Percentiles rank a stretch among this genome's conserved stretches.
These are phyloP conservation scores for Palythoa grandiflora DNA, from an alignment of 92 coral and sea anemone genomes.

Conservation along the genomic window DNA sequence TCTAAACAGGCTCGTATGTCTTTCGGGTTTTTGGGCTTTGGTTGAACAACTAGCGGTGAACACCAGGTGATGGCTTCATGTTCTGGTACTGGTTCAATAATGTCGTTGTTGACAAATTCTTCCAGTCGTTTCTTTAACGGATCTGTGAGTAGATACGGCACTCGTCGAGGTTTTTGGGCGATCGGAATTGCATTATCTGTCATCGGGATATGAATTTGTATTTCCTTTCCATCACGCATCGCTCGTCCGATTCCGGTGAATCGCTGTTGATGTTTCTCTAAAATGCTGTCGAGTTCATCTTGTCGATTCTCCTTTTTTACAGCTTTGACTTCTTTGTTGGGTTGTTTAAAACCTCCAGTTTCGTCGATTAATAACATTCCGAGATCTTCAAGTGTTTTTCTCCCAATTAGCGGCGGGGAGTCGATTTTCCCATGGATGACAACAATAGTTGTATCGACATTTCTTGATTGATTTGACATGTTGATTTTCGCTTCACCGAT, in stretches of 20 bases:
- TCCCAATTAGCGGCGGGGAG: conserved; percentile 77
- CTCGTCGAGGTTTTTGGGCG: conserved; percentile 53
- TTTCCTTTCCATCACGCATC: conserved; percentile 35
- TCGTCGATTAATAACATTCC: conserved; percentile 69
- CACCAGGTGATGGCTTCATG: conserved; percentile 67
- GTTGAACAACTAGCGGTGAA: conserved; percentile 61
- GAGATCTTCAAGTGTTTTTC: conserved; percentile 64
- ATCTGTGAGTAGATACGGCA: conserved; percentile 40
- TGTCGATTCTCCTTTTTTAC: neutral
- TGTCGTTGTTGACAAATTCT: conserved; percentile 53
- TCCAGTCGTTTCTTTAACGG: conserved; percentile 49
- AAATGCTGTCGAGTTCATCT: conserved; percentile 26
- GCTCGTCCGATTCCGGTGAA: conserved; percentile 54
- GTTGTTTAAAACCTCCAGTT: conserved; percentile 64
- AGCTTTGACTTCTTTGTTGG: conserved; percentile 54
- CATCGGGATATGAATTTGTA: conserved; percentile 30
- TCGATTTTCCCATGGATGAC: conserved; percentile 61
- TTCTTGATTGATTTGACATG: conserved; percentile 61
- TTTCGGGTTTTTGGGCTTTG: conserved; percentile 60
- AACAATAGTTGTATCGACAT: conserved; percentile 49
- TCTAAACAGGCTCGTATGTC: conserved; percentile 47
- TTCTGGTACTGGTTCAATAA: conserved; percentile 67
- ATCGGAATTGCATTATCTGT: conserved; percentile 38
- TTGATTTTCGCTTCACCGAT: conserved; percentile 64
- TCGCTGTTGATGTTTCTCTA: conserved; percentile 22